Conservation (phyloP, 2,797 vertebrate genomes). For the Anguilla marmorata region DNA sequence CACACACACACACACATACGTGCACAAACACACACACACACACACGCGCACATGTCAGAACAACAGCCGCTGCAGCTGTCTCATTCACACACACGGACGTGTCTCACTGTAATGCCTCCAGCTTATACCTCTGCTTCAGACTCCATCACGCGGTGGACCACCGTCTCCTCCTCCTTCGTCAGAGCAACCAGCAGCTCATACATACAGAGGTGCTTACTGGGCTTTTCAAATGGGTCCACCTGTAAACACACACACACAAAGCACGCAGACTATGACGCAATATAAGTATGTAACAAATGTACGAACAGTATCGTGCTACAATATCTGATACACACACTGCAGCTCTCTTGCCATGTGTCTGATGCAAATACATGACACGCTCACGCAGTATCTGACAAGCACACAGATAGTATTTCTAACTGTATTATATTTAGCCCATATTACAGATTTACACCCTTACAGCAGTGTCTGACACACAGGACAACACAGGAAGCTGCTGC, state of each 20-base stretch:
- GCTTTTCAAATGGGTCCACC: conserved; percentile 70
- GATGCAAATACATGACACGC: no score
- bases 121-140: conserved; percentile 76
- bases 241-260: conserved; percentile 45
- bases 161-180: conserved; percentile 62
- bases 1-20: neutral
- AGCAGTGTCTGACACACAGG: no score
- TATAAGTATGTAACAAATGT: neutral
- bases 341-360: no score
- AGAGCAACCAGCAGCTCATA: conserved; percentile 67
- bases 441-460: no score
- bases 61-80: neutral
- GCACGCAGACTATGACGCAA: neutral
- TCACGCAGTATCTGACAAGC: no score
- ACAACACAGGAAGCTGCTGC: no score
- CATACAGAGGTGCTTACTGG: conserved; percentile 64
- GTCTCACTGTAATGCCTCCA: neutral
- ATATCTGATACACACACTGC: neutral
- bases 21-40: neutral
- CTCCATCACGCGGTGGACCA: conserved; percentile 62
- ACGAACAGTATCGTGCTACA: neutral
- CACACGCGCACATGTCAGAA: no score
- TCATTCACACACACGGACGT: neutral
- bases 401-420: no score
- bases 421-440: no score